Evolutionary conservation across 2,797 vertebrate genomes (phyloP), one percentile per base, ranked within the genome.

Genomic region (Psittacula derbiana): DNA sequence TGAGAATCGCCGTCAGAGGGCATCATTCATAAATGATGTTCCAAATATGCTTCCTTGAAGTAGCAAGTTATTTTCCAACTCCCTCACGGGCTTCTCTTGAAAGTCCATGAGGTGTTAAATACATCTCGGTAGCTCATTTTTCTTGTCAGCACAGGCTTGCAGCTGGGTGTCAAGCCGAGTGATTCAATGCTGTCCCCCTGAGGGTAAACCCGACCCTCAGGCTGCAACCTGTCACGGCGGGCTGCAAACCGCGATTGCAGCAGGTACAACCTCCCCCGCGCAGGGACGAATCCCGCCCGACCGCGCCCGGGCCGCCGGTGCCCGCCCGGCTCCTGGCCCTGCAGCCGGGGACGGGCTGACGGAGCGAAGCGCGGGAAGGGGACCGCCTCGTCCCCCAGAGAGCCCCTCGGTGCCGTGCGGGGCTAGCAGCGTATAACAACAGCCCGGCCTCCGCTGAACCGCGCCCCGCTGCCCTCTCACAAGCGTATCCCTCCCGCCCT

Each of bases 1-100:
- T 1, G 60, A 79, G 82, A 86, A 41, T 66, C 36, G 31, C 96
- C 94, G 40, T 96, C 93, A 97, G 93, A 97, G 94, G 91, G 91
- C 94, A 96, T 83, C 84, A 50, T 57, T 97, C 95, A 80, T 67
- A 81, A 91, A 58, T 31, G 31, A 78, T 82, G 81, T 82, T 73
- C 86, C 74, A 90, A 76, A 86, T 28, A 69, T 7, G 8, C 31
- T 76, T 50, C 58, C 36, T 21, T 52, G 50, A 89, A 90, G 84
- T 78, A 55, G 41, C 74, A 78, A 94, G 74, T 94, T 92, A 64
- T 90, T 71, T 86, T 58, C 69, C 52, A 92, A 92, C 81, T 96
- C 90, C 76, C 71, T 46, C 31, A 47, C 31, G 9, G 82, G 60
- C 19, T 87, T 44, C 67, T 58, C 72, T 49, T 25, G 33, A 24